Evolutionary conservation across 2,113 vertebrate genomes (phyloP).

Genomic region (Vidua chalybeata): DNA sequence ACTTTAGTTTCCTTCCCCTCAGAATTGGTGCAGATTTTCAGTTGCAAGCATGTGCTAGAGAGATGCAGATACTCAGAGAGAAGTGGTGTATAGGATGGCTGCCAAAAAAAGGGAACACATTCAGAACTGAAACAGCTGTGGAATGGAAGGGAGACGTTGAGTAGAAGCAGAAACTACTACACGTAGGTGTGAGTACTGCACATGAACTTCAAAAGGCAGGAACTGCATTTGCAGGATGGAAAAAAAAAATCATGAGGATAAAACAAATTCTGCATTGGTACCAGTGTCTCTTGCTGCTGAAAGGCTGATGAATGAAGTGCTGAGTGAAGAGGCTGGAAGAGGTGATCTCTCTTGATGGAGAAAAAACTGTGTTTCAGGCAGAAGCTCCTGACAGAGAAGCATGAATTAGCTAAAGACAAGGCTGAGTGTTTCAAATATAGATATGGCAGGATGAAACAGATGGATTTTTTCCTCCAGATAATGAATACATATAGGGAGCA

Average conservation of each 20-base stretch:
- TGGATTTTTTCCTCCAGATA: slow-evolving; percentile 28
- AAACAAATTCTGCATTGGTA: not conserved
- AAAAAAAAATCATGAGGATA: not conserved
- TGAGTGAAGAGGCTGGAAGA: slow-evolving; percentile 19
- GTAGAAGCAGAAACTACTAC: not conserved
- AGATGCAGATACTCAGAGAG: not conserved
- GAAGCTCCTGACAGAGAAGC: slow-evolving; percentile 33
- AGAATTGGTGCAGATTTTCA: not conserved
- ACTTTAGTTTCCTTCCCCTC: not conserved
- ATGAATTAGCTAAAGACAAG: slow-evolving; percentile 11
- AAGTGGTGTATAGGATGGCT: not conserved
- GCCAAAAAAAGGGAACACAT: not conserved
- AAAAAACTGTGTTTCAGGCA: not conserved
- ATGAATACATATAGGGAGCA: slow-evolving; percentile 12
- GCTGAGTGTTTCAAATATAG: slow-evolving; percentile 51
- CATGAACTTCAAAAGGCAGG: not conserved
- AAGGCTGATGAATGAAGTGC: slow-evolving; percentile 44
- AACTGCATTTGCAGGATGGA: not conserved
- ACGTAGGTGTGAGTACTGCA: not conserved
- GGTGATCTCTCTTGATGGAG: not conserved
- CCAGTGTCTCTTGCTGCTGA: not conserved
- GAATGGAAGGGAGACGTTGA: not conserved
- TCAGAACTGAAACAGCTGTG: not conserved
- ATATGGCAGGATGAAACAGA: slow-evolving; percentile 35
- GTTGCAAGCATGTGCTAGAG: not conserved